Base-by-base conservation (phyloP, 2,113 vertebrate species). In the Gymnobelideus leadbeateri region DNA sequence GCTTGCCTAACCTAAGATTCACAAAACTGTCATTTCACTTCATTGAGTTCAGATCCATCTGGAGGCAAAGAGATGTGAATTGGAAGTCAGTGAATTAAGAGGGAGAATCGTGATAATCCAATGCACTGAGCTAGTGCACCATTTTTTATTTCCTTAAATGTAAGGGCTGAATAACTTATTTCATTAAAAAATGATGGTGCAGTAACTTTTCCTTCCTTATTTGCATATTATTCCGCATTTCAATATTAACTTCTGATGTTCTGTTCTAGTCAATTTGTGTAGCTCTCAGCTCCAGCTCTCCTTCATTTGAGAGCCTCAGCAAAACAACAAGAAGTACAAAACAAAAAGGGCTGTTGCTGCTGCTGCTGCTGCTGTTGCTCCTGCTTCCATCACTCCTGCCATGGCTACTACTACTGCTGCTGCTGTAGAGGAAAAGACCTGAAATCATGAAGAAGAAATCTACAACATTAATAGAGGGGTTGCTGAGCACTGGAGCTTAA, bases 141-240 rank as follows among this genome's bases (percentile, higher is more conserved):
- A 96, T 96, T 98, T 97, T 96, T 98, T 98, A 97, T 97, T 98
- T 98, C 94, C 92, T 96, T 96, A 97, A 98, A 96, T 96, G 94
- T 97, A 97, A 98, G 94, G 95, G 52, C 43, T 98, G 95, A 98
- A 96, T 94, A 98, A 96, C 93, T 98, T 96, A 98, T 97, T 98
- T 98, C 94, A 98, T 98, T 97, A 98, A 98, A 97, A 98, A 98
- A 51, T 98, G 95, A 97, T 97, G 89, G 89, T 53, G 54, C 96
- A 96, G 94, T 97, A 96, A 96, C 68, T 96, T 98, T 97, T 97
- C 92, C 91, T 96, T 96, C 52, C 93, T 46, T 94, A 98, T 98
- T 98, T 98, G 95, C 98, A 98, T 98, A 97, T 98, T 98, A 96
- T 96, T 98, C 95, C 97, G 94, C 96, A 93, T 61, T 97, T 97